Conservation (phyloP, 1,140 invertebrate species). For the Yoshiicerus persimilis region DNA sequence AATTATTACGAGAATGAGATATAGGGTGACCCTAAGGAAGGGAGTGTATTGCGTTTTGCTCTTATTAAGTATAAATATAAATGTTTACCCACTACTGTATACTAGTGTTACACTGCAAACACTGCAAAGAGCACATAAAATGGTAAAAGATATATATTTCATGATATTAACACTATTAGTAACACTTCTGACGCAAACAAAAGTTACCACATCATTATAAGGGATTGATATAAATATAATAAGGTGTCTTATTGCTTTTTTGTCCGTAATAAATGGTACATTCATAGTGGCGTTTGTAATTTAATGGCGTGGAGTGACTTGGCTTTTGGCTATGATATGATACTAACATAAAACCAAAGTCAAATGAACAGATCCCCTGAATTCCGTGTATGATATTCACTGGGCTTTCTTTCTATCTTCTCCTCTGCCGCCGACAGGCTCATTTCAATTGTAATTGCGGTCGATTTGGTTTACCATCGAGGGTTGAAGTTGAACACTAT, state of each 20-base stretch:
- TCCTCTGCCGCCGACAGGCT: constrained; percentile 1
- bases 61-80: too few relatives aligned
- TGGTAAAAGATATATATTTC: too few relatives aligned
- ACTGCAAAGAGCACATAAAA: too few relatives aligned
- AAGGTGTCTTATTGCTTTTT: too few relatives aligned
- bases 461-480: neutral
- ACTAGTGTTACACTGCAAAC: too few relatives aligned
- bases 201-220: neutral
- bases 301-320: neutral
- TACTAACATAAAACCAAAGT: neutral
- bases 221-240: neutral
- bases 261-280: too few relatives aligned
- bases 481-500: neutral
- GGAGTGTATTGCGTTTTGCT: too few relatives aligned
- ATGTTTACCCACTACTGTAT: too few relatives aligned
- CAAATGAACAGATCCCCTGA: neutral
- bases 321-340: neutral
- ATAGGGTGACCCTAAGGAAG: too few relatives aligned
- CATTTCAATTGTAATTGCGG: constrained; percentile 15
- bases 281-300: neutral
- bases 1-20: too few relatives aligned
- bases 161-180: neutral
- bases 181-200: neutral
- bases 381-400: neutral
- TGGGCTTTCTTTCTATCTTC: neutral